These are phyloP conservation scores for Andinoacara biseriatus DNA, from an alignment of 2,113 vertebrate species.

Conservation along the genomic window DNA sequence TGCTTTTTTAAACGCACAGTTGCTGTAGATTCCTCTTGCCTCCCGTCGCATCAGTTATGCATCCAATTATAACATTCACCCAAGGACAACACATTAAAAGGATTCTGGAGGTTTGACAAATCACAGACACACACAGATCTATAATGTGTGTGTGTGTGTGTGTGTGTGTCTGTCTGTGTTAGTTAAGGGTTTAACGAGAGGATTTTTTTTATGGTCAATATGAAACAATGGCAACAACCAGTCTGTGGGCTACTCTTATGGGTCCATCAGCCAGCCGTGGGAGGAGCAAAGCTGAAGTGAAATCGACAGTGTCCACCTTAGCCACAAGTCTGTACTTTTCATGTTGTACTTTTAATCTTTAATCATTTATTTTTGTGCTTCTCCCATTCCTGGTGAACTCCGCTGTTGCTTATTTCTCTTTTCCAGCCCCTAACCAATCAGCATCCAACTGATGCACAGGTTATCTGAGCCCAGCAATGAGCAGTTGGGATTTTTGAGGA, in stretches of 20 bases:
- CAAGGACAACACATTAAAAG: conserved; percentile 65
- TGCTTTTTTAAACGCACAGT: conserved; percentile 18
- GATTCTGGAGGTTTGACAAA: conserved; percentile 50
- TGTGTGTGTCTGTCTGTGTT: conserved; percentile 15
- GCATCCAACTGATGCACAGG: background rate
- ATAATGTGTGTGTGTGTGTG: too few relatives aligned
- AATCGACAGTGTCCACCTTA: background rate
- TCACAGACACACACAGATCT: too few relatives aligned
- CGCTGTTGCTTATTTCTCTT: background rate
- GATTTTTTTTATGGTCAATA: too few relatives aligned
- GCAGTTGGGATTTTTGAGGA: too few relatives aligned
- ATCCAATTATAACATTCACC: conserved; percentile 58
- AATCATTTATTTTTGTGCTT: rapidly evolving
- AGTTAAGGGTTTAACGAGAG: too few relatives aligned
- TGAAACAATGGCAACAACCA: too few relatives aligned
- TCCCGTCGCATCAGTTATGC: conserved; percentile 49
- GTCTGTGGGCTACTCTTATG: too few relatives aligned
- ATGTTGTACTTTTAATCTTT: background rate
- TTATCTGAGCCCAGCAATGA: too few relatives aligned
- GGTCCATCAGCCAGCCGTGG: too few relatives aligned
- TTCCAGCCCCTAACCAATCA: background rate
- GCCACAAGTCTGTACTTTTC: background rate
- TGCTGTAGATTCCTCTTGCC: conserved; percentile 32
- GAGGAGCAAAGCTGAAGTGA: background rate
- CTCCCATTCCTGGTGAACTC: background rate